Evolutionary conservation across 2,113 vertebrate genomes (phyloP).

Genomic region (Sminthopsis crassicaudata): DNA sequence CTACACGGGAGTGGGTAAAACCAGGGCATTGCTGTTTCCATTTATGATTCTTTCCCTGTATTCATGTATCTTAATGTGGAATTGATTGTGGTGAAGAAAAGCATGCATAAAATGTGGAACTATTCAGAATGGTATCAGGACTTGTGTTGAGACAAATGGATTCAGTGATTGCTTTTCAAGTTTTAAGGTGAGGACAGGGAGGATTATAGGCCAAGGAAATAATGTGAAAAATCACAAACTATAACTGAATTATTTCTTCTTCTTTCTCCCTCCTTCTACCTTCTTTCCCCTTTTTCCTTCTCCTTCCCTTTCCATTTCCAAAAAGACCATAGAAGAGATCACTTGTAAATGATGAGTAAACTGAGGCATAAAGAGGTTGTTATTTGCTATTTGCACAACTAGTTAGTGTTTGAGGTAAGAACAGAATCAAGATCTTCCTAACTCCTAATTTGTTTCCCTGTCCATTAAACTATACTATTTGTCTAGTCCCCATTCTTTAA

Average conservation of each 20-base stretch:
- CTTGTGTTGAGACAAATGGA: conserved; percentile 44
- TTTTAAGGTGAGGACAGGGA: conserved; percentile 2
- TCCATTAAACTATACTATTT: background rate
- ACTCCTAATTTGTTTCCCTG: background rate
- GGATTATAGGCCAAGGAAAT: background rate
- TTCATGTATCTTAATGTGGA: conserved; percentile 54
- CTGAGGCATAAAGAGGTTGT: background rate
- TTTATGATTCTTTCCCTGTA: conserved; percentile 44
- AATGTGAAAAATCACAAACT: background rate
- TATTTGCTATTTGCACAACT: background rate
- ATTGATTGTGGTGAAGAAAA: conserved; percentile 59
- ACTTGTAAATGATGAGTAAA: background rate
- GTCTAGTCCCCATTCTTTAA: background rate
- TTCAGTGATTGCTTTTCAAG: conserved; percentile 39
- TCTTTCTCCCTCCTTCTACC: too few relatives aligned
- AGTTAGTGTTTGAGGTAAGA: background rate
- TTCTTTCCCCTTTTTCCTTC: too few relatives aligned
- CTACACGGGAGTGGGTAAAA: conserved; percentile 45
- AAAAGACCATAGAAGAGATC: background rate
- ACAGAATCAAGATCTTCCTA: background rate
- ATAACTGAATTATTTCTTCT: background rate
- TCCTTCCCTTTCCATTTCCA: background rate
- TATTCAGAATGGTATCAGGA: conserved; percentile 12
- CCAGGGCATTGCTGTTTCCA: conserved; percentile 48
- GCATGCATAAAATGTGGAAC: conserved; percentile 20